These are phyloP conservation scores for Pocillopora grandis DNA, from an alignment of 92 coral and sea anemone species.

Conservation along the genomic window DNA sequence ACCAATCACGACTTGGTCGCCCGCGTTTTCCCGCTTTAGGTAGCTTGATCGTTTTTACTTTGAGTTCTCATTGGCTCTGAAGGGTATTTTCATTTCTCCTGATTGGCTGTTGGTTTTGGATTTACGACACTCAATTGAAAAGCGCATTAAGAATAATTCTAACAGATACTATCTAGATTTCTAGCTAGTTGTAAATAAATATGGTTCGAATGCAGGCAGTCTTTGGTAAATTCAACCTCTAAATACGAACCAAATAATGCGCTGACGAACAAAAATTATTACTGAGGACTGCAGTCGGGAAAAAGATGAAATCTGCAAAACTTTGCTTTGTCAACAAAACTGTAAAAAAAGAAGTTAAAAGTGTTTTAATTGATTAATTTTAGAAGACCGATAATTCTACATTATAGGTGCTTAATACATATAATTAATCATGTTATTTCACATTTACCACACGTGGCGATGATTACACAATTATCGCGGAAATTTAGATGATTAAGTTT, in stretches of 20 bases:
- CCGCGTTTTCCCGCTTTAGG: too few species aligned
- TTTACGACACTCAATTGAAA: not conserved
- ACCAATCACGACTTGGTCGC: too few species aligned
- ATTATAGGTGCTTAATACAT: too few species aligned
- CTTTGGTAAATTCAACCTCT: not conserved
- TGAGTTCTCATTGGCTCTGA: too few species aligned
- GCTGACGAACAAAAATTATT: not conserved
- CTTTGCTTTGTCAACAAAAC: conserved; percentile 26
- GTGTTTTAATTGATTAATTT: not conserved
- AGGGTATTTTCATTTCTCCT: too few species aligned
- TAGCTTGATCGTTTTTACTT: too few species aligned
- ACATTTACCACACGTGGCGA: too few species aligned
- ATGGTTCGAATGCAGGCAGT: not conserved
- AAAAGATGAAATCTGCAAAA: not conserved
- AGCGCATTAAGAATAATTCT: not conserved
- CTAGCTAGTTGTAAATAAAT: conserved; percentile 4
- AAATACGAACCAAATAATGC: not conserved
- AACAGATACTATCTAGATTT: not conserved
- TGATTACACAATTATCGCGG: too few species aligned
- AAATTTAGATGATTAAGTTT: too few species aligned
- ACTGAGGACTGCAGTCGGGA: not conserved
- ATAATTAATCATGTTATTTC: too few species aligned
- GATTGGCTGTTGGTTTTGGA: too few species aligned
- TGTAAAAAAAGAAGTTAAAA: conserved; percentile 4
- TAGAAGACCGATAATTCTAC: too few species aligned